phyloP scores from a whole-genome alignment of 2,797 vertebrate genomes.

The Petrocephalus sullivani region DNA sequence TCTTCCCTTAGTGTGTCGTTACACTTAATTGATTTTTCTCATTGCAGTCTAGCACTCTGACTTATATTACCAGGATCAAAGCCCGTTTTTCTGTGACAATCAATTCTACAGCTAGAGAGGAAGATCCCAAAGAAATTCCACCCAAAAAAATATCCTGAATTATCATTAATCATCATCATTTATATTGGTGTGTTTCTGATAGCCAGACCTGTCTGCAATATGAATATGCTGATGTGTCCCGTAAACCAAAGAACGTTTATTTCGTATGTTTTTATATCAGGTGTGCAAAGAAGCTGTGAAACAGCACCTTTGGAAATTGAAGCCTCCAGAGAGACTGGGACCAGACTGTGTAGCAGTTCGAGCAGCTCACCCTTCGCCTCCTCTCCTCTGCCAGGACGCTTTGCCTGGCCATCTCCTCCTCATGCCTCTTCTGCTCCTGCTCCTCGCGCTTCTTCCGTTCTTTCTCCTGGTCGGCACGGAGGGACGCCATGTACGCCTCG shows the following conservation, averaged over 20 bases:
- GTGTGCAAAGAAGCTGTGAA: neutral
- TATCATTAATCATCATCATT: neutral
- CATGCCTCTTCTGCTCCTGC: conserved; percentile 78
- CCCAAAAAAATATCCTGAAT: neutral
- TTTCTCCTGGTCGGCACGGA: conserved; percentile 94
- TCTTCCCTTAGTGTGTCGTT: no score
- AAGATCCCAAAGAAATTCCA: neutral
- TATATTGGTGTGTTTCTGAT: neutral
- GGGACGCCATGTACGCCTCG: conserved; percentile 85
- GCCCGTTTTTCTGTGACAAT: neutral
- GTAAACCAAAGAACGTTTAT: neutral
- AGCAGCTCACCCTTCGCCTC: conserved; percentile 70
- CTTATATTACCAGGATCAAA: no score
- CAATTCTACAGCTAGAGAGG: neutral
- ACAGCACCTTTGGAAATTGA: neutral
- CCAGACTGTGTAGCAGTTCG: neutral
- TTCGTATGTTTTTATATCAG: neutral
- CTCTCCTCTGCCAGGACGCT: conserved; percentile 84
- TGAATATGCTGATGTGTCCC: neutral
- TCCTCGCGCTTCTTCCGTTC: conserved; percentile 90
- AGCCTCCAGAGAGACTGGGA: neutral
- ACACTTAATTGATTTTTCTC: no score
- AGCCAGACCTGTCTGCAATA: neutral
- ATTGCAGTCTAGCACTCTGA: no score
- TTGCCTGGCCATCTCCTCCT: conserved; percentile 86